phyloP scores from a whole-genome alignment of 1,140 invertebrate genomes.

The Chlorops oryzae region DNA sequence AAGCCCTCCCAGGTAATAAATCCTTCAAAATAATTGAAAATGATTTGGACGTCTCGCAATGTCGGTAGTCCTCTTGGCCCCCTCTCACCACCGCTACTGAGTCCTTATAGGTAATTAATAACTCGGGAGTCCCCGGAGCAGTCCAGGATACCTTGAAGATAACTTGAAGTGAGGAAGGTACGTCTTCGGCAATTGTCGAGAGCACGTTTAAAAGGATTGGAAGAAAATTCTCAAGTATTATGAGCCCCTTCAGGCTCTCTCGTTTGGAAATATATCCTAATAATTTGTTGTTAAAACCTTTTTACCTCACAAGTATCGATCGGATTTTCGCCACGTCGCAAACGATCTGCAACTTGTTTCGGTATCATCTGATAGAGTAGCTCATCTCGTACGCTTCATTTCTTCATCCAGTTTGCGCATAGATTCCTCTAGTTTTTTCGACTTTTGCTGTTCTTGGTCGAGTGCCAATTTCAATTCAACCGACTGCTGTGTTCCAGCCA shows the following conservation, averaged over 20 bases:
- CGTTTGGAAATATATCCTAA: background rate
- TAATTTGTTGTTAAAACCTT: background rate
- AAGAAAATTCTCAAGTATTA: too few species aligned
- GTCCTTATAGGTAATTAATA: too few species aligned
- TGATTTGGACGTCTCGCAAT: too few species aligned
- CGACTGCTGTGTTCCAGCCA: slow-evolving; percentile 94
- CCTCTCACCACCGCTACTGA: too few species aligned
- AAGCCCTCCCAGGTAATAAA: too few species aligned
- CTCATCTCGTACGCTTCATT: slow-evolving; percentile 92
- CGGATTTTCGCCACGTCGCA: slow-evolving; percentile 85
- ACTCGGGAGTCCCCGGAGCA: too few species aligned
- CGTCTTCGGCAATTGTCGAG: too few species aligned
- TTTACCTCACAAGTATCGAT: slow-evolving; percentile 91
- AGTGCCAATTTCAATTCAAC: slow-evolving; percentile 91
- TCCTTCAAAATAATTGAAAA: too few species aligned
- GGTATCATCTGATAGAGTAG: slow-evolving; percentile 98
- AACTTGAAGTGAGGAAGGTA: background rate
- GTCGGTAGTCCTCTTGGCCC: too few species aligned
- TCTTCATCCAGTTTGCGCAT: slow-evolving; percentile 94
- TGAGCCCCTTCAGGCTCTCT: background rate
- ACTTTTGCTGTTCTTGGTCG: slow-evolving; percentile 95
- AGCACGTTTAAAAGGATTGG: too few species aligned
- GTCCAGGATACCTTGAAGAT: too few species aligned
- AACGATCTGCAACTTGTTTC: slow-evolving; percentile 87
- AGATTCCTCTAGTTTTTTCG: slow-evolving; percentile 91